A percentile compares a stretch with the other conserved stretches of the same genome.
phyloP scores from a whole-genome alignment of 2,113 vertebrate genomes.

The Oreochromis aureus region DNA sequence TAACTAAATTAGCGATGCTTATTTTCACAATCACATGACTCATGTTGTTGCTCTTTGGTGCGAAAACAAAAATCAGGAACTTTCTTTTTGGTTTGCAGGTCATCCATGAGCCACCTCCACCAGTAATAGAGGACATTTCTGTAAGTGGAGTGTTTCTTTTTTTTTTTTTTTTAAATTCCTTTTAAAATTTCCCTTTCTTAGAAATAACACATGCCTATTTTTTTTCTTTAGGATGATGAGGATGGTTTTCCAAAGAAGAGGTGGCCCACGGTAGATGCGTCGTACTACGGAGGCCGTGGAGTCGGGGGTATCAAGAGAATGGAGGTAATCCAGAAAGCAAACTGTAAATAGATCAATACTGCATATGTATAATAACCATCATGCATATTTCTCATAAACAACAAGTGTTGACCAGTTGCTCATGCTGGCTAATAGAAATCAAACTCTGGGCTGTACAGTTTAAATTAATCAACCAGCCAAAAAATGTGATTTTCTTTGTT shows the following conservation, averaged over 20 bases:
- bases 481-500: not conserved
- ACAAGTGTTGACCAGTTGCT: not conserved
- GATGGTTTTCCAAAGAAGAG: slow-evolving; percentile 71
- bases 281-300: slow-evolving; percentile 93
- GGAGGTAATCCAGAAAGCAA: slow-evolving; percentile 78
- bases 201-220: not conserved
- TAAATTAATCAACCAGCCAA: not conserved
- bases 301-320: slow-evolving; percentile 97
- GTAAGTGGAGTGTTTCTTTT: slow-evolving; percentile 39
- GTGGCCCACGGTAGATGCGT: slow-evolving; percentile 87
- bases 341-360: not conserved
- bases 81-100: slow-evolving; percentile 49
- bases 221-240: slow-evolving; percentile 65
- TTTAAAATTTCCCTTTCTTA: not conserved
- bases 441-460: not conserved
- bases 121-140: slow-evolving; percentile 64
- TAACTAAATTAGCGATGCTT: not conserved
- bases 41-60: not conserved
- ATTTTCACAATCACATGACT: not conserved
- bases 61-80: not conserved
- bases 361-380: not conserved
- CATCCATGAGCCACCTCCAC: slow-evolving; percentile 70
- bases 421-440: not conserved
- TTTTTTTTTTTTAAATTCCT: not conserved
- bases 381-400: not conserved